A percentile compares a stretch with the other conserved stretches of the same genome.
Evolutionary conservation across 2,888 invertebrate species (phyloP).

Genomic region (Synergus japonicus): DNA sequence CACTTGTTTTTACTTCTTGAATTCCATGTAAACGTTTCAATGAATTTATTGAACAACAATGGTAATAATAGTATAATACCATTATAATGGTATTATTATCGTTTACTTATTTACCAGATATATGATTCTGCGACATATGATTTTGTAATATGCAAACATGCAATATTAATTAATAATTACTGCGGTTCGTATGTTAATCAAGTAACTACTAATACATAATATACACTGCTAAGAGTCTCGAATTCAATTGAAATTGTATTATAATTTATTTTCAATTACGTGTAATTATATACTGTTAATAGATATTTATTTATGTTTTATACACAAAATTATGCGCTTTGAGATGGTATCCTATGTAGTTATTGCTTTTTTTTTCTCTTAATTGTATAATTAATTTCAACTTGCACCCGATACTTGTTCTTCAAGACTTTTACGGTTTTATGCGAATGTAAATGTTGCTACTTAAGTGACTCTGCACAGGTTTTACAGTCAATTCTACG

Average conservation of each 20-base stretch:
- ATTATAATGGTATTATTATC: too few relatives aligned
- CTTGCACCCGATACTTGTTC: neutral
- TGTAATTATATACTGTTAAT: neutral
- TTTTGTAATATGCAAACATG: neutral
- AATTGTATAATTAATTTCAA: conserved; percentile 24
- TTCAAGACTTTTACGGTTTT: neutral
- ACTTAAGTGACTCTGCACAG: neutral
- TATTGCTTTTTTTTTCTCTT: neutral
- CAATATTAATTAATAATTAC: neutral
- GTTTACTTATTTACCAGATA: neutral
- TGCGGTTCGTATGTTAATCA: neutral
- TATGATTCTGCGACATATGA: neutral
- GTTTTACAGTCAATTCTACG: neutral
- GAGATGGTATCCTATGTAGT: neutral
- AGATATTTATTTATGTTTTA: neutral
- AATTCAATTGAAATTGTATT: neutral
- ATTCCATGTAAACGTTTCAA: neutral
- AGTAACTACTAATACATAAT: neutral
- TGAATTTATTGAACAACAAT: neutral
- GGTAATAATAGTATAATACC: neutral
- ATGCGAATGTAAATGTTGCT: conserved; percentile 1
- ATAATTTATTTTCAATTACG: neutral
- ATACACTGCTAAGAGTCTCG: neutral
- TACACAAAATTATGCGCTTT: neutral
- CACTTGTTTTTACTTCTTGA: neutral